Evolutionary conservation across 2,888 invertebrate species (phyloP).

Genomic region (Drosophila acutilabella): DNA sequence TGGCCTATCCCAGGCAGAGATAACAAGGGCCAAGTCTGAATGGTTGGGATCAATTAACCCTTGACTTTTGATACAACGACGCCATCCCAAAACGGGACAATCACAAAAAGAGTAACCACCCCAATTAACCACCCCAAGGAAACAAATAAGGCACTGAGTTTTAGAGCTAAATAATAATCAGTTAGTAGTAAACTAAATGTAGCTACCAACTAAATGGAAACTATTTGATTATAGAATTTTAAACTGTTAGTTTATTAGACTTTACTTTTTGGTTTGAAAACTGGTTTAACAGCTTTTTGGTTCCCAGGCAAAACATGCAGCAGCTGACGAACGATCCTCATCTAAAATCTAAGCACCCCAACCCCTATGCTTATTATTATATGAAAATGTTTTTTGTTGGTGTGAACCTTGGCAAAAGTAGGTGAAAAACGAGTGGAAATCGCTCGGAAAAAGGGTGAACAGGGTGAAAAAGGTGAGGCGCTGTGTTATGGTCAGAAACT

Average conservation of each 20-base stretch:
- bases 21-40: slow-evolving; percentile 42
- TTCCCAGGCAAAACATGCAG: slow-evolving; percentile 57
- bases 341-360: slow-evolving; percentile 57
- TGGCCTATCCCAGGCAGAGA: slow-evolving; percentile 52
- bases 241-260: neutral
- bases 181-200: neutral
- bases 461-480: slow-evolving; percentile 75
- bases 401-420: slow-evolving; percentile 53
- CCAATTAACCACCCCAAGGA: slow-evolving; percentile 46
- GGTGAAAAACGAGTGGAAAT: slow-evolving; percentile 33
- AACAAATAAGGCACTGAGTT: neutral
- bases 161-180: too few species aligned
- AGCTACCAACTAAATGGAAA: neutral
- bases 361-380: slow-evolving; percentile 63
- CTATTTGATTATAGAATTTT: neutral
- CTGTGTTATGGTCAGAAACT: slow-evolving; percentile 55
- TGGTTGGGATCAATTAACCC: slow-evolving; percentile 69
- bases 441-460: slow-evolving; percentile 43
- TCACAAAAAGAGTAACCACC: slow-evolving; percentile 13
- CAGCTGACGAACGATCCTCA: slow-evolving; percentile 47
- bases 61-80: slow-evolving; percentile 52
- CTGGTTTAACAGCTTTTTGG: slow-evolving; percentile 62
- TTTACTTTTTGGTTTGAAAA: slow-evolving; percentile 23
- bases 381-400: slow-evolving; percentile 38
- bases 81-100: slow-evolving; percentile 52